A percentile compares a stretch with the other conserved stretches of the same genome.
These are phyloP conservation scores for Gari tellinella DNA, from an alignment of 2,888 invertebrate species.

Conservation along the genomic window DNA sequence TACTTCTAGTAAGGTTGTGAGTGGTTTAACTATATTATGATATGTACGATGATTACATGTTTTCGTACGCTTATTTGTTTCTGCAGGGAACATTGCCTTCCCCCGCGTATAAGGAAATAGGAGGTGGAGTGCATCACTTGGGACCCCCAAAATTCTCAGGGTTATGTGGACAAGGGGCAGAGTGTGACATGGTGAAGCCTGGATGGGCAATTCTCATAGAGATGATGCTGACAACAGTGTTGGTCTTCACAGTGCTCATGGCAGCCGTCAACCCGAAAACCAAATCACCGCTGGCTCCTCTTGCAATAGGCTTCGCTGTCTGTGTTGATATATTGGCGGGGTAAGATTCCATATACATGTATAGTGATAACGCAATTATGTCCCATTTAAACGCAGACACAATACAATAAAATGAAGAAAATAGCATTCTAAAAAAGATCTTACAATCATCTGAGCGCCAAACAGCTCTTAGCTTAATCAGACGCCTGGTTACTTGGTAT, in stretches of 20 bases:
- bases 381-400: too few relatives aligned
- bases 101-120: slow-evolving; percentile 31
- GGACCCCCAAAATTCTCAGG: not conserved
- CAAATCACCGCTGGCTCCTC: slow-evolving; percentile 78
- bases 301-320: slow-evolving; percentile 84
- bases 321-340: slow-evolving; percentile 82
- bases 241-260: slow-evolving; percentile 83
- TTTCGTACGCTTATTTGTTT: too few relatives aligned
- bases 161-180: not conserved
- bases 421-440: too few relatives aligned
- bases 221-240: slow-evolving; percentile 68
- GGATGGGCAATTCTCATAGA: slow-evolving; percentile 75
- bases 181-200: slow-evolving; percentile 31
- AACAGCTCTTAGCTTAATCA: too few relatives aligned
- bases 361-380: not conserved
- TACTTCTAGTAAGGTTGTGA: too few relatives aligned
- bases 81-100: slow-evolving; percentile 57
- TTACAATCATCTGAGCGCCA: too few relatives aligned
- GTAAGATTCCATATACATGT: slow-evolving; percentile 56
- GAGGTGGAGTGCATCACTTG: slow-evolving; percentile 59
- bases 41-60: too few relatives aligned
- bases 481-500: too few relatives aligned
- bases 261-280: slow-evolving; percentile 82
- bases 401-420: too few relatives aligned
- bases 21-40: too few relatives aligned